Evolutionary conservation across 2,113 vertebrate species (phyloP), one percentile per base, ranked within the genome.

Genomic region (Riparia riparia): DNA sequence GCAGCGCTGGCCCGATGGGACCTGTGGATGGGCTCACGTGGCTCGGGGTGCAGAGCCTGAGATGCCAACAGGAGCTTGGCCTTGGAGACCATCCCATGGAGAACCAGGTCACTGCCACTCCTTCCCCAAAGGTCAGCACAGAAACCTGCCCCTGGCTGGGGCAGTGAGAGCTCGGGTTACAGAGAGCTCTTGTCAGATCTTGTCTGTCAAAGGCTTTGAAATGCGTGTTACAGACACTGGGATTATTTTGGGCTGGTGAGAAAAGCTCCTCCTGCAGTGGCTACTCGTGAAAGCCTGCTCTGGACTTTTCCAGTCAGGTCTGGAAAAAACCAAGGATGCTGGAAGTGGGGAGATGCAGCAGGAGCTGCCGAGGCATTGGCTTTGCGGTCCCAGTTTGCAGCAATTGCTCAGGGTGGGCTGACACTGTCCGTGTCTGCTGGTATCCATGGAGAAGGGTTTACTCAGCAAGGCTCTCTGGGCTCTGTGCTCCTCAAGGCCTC

Each of bases 401-500:
- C 53, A 34, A 10, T 19, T 61, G 65, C 56, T 39, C 34, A 2
- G 1, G 11, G 8, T n/a, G 19, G 41, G 45, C 65, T 60, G 54
- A 9, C 0, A 0, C 39, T 42, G 22, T 31, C 66, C 1, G 0
- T 34, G 18, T 42, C 39, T 80, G 77, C 34, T 58, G 10, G 1
- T 72, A 19, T 45, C 78, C 13, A 4, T n/a, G 64, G 31, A 39
- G 61, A 76, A 14, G 9, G 49, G 49, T 28, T 17, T 29, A 22
- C 26, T 80, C 68, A 42, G 77, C 85, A 28, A 8, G 17, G 44
- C 4, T 22, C 4, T 22, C 49, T 61, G 47, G 22, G 24, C 12
- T 74, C 50, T 42, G 54, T 63, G 49, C 73, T 57, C 47, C 69
- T 32, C 7, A 78, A 17, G 69, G 14, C 61, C 41, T 83, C 65